Evolutionary conservation across 2,113 vertebrate genomes (phyloP), one percentile per base, ranked within the genome.

Genomic region (Dinomys branickii): DNA sequence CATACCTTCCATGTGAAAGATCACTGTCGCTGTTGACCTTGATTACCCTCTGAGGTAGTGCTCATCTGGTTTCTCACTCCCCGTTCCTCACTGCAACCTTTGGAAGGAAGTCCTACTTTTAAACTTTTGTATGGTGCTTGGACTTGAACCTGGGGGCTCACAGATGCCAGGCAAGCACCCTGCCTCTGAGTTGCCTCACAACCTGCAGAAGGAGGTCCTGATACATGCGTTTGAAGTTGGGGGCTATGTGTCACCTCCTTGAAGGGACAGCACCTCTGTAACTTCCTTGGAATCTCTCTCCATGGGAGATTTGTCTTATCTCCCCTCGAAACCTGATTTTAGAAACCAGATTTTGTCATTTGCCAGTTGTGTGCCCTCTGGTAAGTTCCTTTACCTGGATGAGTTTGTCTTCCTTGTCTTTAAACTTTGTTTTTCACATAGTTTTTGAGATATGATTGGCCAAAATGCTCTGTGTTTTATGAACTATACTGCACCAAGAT

Each of bases 331-430:
- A 94, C 44, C 52, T 86, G 58, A 52, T 83, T 78, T 95, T 63
- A 85, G 73, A 80, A 91, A 92, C 65, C 61, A 94, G 16, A 16
- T 50, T 63, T 69, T 96, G 47, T 56, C 28, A 19, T 90, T 93
- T 59, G 19, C 13, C 61, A 84, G 35, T 33, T 30, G 3, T 14
- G 5, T 80, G 38, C 87, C 16, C 73, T 65, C 54, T 44, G n/a
- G 22, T 78, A 90, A 94, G 61, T 71, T 3, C 7, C 19, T 90
- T 94, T 82, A 33, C 35, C 56, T 90, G 71, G 61, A 88, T 50
- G 44, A 82, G 14, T 84, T 94, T 47, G 44, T 83, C n/a, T 95
- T 59, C 35, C 82, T 95, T 95, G 63, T 87, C 85, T 92, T 96
- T 88, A 65, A 81, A 97, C 58, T 94, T n/a, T 95, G 52, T 81